Conservation (phyloP, 2,888 invertebrate genomes). For the Griposia aprilina region DNA sequence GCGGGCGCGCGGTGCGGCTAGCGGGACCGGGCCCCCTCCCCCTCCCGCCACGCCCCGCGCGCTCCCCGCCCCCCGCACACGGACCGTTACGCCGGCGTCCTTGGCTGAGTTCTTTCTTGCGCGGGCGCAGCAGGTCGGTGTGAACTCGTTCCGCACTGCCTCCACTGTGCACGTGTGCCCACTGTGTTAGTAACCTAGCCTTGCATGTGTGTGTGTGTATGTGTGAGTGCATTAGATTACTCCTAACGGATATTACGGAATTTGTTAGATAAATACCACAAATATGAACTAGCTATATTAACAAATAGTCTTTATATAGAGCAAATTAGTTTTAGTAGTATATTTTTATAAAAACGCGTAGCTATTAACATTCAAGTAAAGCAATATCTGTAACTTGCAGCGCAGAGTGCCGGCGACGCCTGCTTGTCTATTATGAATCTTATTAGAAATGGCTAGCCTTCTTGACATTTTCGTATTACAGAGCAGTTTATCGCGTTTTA, state of each 20-base stretch:
- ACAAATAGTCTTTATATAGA: slow-evolving; percentile 44
- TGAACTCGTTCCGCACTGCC: slow-evolving; percentile 87
- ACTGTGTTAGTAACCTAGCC: slow-evolving; percentile 69
- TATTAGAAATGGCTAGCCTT: slow-evolving; percentile 41
- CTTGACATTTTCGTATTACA: slow-evolving; percentile 17
- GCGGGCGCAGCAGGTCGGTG: slow-evolving; percentile 87
- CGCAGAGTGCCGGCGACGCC: slow-evolving; percentile 52
- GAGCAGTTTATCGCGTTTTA: slow-evolving; percentile 12
- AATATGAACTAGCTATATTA: slow-evolving; percentile 73
- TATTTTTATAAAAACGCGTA: slow-evolving; percentile 42
- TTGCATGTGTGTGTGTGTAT: slow-evolving; percentile 67
- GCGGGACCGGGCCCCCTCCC: slow-evolving; percentile 69
- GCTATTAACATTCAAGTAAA: slow-evolving; percentile 54
- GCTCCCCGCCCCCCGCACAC: slow-evolving; percentile 64
- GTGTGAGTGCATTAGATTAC: slow-evolving; percentile 84
- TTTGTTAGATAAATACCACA: slow-evolving; percentile 84
- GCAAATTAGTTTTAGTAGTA: slow-evolving; percentile 55
- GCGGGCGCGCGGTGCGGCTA: slow-evolving; percentile 66
- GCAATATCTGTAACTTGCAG: slow-evolving; percentile 30
- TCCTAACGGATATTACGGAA: slow-evolving; percentile 90
- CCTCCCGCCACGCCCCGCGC: slow-evolving; percentile 49
- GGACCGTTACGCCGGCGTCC: slow-evolving; percentile 89
- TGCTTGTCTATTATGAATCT: slow-evolving; percentile 58
- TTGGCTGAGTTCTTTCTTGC: slow-evolving; percentile 90
- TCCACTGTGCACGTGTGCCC: slow-evolving; percentile 83